Percentiles rank a stretch among this genome's conserved stretches.
phyloP scores from a whole-genome alignment of 2,797 vertebrate species.

The Pseudomugil tenellus region DNA sequence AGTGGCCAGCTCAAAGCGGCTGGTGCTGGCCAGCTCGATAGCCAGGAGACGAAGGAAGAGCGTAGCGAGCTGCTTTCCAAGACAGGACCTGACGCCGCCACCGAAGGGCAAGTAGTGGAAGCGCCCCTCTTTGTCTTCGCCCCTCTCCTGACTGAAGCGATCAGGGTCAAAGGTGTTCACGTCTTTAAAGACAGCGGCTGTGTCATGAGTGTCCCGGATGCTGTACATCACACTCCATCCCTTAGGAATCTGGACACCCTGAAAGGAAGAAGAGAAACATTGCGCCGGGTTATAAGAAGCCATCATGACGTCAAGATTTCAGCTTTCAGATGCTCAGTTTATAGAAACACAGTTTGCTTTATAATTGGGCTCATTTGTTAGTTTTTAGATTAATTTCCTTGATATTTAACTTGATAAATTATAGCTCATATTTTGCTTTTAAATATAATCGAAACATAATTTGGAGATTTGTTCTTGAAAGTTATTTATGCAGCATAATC shows the following conservation, averaged over 20 bases:
- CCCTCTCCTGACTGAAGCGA: slow-evolving; percentile 91
- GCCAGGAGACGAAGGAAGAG: slow-evolving; percentile 94
- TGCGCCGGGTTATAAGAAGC: not conserved
- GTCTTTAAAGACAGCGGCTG: slow-evolving; percentile 92
- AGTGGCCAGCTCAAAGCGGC: slow-evolving; percentile 94
- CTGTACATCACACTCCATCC: slow-evolving; percentile 99
- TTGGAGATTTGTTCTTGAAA: too few species aligned
- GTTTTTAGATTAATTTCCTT: too few species aligned
- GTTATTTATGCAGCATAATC: not conserved
- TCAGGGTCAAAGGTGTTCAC: slow-evolving; percentile 93
- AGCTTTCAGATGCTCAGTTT: not conserved
- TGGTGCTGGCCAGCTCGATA: slow-evolving; percentile 93
- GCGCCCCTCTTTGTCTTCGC: slow-evolving; percentile 93
- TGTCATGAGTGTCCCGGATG: slow-evolving; percentile 97
- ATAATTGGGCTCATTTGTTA: too few species aligned
- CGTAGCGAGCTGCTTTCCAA: slow-evolving; percentile 95
- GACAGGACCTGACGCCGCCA: slow-evolving; percentile 92
- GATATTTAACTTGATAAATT: not conserved
- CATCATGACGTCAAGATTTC: not conserved
- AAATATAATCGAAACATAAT: not conserved
- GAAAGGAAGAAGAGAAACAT: slow-evolving; percentile 5
- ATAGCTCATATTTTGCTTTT: not conserved
- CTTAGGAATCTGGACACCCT: slow-evolving; percentile 98
- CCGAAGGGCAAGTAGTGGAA: slow-evolving; percentile 98
- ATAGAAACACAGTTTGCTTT: not conserved